Evolutionary conservation across 2,797 vertebrate genomes (phyloP), one percentile per base, ranked within the genome.

Genomic region (Trachurus trachurus): DNA sequence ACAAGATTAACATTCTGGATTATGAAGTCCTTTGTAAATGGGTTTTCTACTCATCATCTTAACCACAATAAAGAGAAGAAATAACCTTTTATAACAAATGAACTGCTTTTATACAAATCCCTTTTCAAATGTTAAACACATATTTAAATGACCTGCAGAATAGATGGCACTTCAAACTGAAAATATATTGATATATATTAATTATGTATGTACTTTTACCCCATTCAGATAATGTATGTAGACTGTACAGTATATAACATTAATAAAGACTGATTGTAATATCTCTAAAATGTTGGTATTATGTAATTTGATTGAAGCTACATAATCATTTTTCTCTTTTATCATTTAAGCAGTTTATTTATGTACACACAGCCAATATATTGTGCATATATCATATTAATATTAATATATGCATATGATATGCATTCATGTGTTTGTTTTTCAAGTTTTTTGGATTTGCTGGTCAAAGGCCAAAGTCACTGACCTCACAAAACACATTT

Each of bases 241-340:
- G 78, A 76, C 22, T 90, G 88, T 89, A 89, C 71, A 86, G 71
- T 71, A 58, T 87, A 78, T 81, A 59, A 60, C 50, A 70, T 42
- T 66, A 90, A 92, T 88, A 92, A 89, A 90, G 67, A 78, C 54
- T 78, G 57, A 83, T 78, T 87, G 58, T 83, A 78, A 73, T 74
- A 53, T 66, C 66, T 85, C 66, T 16, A 29, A 71, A 72, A 29
- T 52, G 40, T 71, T 54, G 42, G 16, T 39, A 5, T 60, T 64
- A 56, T 69, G 10, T 56, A 37, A 66, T 80, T 62, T 4, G 2
- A 44, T 66, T 53, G 12, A 49, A 60, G 47, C 60, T 2, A 59
- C 5, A 49, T 1, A 37, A 37, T 37, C 7, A 37, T 47, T 61
- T 52, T 10, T 50, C 49, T 2, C 47, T 54, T 76, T 31, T 16